Base-by-base conservation (phyloP, 1,140 invertebrate species). In the Zaprionus taronus region DNA sequence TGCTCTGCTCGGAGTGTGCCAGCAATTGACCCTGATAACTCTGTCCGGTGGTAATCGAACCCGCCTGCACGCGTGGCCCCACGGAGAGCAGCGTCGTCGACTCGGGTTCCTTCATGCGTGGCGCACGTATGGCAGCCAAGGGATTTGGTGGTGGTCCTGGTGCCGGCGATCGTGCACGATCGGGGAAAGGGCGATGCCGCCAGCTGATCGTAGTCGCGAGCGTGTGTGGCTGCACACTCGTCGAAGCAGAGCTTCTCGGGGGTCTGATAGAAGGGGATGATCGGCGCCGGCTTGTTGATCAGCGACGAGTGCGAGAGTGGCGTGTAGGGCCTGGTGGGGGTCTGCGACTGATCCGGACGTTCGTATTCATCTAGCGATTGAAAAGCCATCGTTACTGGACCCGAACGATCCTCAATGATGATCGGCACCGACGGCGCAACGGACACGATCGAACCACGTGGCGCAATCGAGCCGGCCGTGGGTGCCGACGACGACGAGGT, bases 271-370 rank as follows among this genome's bases (percentile, higher is more conserved):
- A 94, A 94, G 20, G 95, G 95, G 67, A 95, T 93, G 63, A 95
- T 93, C 14, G 95, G 94, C 1, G 95, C 94, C 58, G 95, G 94
- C 93, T 95, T 95, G 91, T 95, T 95, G 65, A 95, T 95, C 91
- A 94, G 90, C 91, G 55, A 65, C 91, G 55, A 65, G 34, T 94
- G 95, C 17, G 17, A 72, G 3, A 51, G 47, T 12, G 95, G 95
- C 56, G 95, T 95, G 65, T 93, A 93, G 26, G 95, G 93, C 55
- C 95, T 70, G 1, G 74, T 77, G n/a, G 84, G 81, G 22, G 80
- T 86, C 66, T 79, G 62, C 92, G 94, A 79, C 93, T 94, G 78
- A 72, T 92, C 92, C 87, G 77, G 76, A 31, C 91, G 82, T 24
- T 93, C 91, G 78, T 94, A 94, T 76, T 95, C 94, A 79, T 93